Base-by-base conservation (phyloP, 2,113 vertebrate species). In the Halichoerus grypus region DNA sequence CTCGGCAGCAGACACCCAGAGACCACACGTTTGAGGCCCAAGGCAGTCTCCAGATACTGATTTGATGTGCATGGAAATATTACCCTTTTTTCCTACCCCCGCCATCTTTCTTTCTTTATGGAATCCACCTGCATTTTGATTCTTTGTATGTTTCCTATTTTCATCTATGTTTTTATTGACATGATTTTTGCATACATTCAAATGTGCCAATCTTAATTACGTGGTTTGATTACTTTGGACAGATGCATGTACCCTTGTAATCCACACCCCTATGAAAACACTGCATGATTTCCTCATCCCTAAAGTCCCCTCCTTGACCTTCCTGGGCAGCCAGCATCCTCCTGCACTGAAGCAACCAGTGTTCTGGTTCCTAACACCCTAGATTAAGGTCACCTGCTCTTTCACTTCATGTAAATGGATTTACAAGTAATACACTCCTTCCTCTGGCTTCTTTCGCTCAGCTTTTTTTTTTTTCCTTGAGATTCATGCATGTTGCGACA, bases 11-110 rank as follows among this genome's bases (percentile, higher is more conserved):
- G 72, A 42, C 46, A 9, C 42, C 18, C 22, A 11, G 21, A 67
- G 24, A 21, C 57, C 16, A 15, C 6, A 69, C 36, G 8, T 7
- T 11, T 28, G 49, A 55, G 39, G 33, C 5, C 3, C 12, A 6
- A 0, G 19, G 3, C 3, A 0, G 26, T 61, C 65, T 67, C 28
- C 46, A 8, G 26, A 15, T 2, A 22, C 5, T 16, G 22, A 5
- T 21, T 28, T 11, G 46, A 13, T 77, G 28, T 53, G 14, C 4
- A 0, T 13, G 39, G 39, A 28, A 21, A 82, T 72, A 8, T 4
- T 33, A 46, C 14, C 46, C 55, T n/a, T 14, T 28, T 26, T 36
- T 18, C 1, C 61, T 11, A 1, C 5, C 0, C 7, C 2, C 36
- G 4, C 7, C 3, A 4, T 69, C 33, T 19, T 55, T 65, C 33